Base-by-base conservation (phyloP, 1,140 invertebrate species). In the Marisa cornuarietis region DNA sequence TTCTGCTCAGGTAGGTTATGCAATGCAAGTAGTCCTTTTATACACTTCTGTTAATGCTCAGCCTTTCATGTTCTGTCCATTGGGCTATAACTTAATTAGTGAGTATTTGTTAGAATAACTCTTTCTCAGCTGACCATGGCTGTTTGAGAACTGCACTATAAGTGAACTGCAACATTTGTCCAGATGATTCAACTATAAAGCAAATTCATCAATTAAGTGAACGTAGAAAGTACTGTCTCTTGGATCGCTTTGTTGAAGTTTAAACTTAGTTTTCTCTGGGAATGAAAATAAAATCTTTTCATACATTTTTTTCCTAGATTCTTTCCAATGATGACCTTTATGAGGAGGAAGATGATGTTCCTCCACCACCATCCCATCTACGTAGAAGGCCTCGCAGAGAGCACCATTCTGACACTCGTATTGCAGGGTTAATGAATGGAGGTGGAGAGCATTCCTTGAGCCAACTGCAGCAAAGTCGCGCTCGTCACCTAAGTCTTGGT, bases 321-420 rank as follows among this genome's bases (percentile, higher is more conserved):
- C 66, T 69, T 69, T 63, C 42, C n/a, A 65, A 77, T n/a, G 76
- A 77, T 66, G 76, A 77, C 76, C 51, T 77, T 14, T 77, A 77
- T 42, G 76, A 77, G 42, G 76, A 77, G 42, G 49, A 26, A 8
- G 72, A 74, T 18, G 63, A 77, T 22, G 76, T 68, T 13, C 49
- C 76, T 14, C 63, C 63, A 65, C 76, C 42, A 76, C 81, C 14
- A 78, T 79, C 68, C 76, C 80, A 61, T 69, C 54, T 62, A 61
- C 54, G 75, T 20, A 24, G 76, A 68, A 13, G 78, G 65, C 26
- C 66, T 18, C 51, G 49, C n/a, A 69, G 58, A 49, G 11, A 76
- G 24, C 26, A 71, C 11, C 42, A 51, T 77, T 74, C 87, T 8
- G 87, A 88, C 78, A 83, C 85, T 14, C 79, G 85, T 73, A 72